Percentiles rank a stretch among this genome's conserved stretches.
phyloP scores from a whole-genome alignment of 2,113 vertebrate species.

The Axis porcinus region DNA sequence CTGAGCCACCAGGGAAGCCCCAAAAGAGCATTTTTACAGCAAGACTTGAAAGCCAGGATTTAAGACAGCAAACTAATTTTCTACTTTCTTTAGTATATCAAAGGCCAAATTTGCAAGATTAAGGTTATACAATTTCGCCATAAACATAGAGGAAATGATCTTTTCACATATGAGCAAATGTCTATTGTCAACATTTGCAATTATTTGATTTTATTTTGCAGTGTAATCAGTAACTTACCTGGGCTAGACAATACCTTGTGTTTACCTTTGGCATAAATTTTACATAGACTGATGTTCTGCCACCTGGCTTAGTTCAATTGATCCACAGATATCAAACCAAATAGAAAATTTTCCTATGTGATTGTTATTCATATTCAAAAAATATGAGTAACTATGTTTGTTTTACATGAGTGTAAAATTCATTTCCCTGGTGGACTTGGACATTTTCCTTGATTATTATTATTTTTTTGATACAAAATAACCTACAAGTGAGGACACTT shows the following conservation, averaged over 20 bases:
- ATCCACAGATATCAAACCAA: neutral
- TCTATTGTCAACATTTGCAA: neutral
- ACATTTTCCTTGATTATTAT: neutral
- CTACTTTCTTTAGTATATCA: neutral
- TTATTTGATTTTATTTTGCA: neutral
- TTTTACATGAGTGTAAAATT: neutral
- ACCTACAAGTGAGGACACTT: neutral
- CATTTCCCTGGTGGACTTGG: neutral
- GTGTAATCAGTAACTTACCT: neutral
- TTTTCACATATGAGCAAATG: neutral
- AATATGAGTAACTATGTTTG: neutral
- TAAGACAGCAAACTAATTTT: neutral
- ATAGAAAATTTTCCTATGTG: neutral
- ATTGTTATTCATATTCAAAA: neutral
- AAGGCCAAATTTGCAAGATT: neutral
- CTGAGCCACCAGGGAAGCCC: neutral
- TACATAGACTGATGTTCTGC: neutral
- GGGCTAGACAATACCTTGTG: neutral
- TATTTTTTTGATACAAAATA: neutral
- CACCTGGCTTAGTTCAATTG: neutral
- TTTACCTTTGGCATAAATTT: neutral
- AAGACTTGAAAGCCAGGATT: neutral
- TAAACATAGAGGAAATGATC: neutral
- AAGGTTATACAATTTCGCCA: neutral
- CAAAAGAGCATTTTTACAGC: neutral